Conservation (phyloP, 1,140 invertebrate genomes). For the Caenorhabditis remanei region DNA sequence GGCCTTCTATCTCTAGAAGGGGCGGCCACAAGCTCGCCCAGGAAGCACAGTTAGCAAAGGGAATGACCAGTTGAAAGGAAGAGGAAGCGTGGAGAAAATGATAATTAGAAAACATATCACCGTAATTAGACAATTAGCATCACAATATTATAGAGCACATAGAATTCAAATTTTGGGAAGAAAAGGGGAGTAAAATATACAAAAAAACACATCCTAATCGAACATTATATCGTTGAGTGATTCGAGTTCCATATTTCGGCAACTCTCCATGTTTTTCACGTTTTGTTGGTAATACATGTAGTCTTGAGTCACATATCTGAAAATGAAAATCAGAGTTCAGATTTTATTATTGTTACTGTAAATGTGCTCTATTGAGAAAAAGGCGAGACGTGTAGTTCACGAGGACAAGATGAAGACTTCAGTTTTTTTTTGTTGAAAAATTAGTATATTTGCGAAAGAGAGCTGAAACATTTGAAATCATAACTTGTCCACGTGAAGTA, state of each 20-base stretch:
- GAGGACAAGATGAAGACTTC: too few species aligned
- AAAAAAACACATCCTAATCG: slow-evolving; percentile 2
- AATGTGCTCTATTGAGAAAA: too few species aligned
- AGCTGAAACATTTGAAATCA: too few species aligned
- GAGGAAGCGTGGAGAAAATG: slow-evolving; percentile 18
- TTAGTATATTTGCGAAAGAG: too few species aligned
- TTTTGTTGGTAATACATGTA: slow-evolving; percentile 94
- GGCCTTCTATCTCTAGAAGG: too few species aligned
- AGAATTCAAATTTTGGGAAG: background rate
- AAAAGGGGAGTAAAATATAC: background rate
- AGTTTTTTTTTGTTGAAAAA: too few species aligned
- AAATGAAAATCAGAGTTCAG: slow-evolving; percentile 70
- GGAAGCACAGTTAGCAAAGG: slow-evolving; percentile 7
- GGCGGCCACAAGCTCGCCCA: too few species aligned
- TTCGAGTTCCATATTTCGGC: slow-evolving; percentile 57
- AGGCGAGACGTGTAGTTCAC: too few species aligned
- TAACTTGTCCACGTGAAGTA: too few species aligned
- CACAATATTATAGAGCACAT: background rate
- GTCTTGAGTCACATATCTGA: slow-evolving; percentile 90
- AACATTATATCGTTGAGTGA: slow-evolving; percentile 63
- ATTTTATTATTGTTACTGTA: too few species aligned
- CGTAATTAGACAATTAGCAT: background rate
- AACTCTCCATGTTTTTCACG: slow-evolving; percentile 85
- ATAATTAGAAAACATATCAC: background rate
- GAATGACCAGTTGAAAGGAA: slow-evolving; percentile 3